Base-by-base conservation (phyloP, 2,797 vertebrate genomes). In the Morelia viridis region DNA sequence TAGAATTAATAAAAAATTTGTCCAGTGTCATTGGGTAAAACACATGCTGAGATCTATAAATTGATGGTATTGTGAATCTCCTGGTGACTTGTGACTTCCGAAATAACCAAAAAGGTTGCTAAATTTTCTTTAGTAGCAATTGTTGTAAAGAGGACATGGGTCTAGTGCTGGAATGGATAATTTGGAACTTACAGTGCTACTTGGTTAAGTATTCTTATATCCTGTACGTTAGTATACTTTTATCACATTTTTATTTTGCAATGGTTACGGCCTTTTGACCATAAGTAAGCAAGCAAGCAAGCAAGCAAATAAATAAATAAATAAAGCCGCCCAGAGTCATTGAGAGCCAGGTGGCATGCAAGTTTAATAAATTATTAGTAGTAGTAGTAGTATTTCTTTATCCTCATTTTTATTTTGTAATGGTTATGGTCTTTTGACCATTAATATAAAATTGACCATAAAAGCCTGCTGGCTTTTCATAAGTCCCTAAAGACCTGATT, bases 21-120 rank as follows among this genome's bases (percentile, higher is more conserved):
- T 76, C 91, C 89, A 90, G 76, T 22, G 53, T 61, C 88, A 68
- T 12, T 94, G 68, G n/a, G 61, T 0, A 17, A 83, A 87, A 76
- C 22, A 83, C 31, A 0, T 89, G 2, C 92, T 94, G 35, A 88
- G 53, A 68, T 31, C 89, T 92, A 46, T 5, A 90, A 31, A 57
- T 65, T 50, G 85, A 0, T 94, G 92, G 19, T 65, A 89, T 46
- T 15, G 0, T 56, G 62, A 35, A 3, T 90, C 1, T 84, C 62
- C 61, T 56, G 41, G 83, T 92, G 60, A 35, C 50, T 53, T 53
- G 50, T 53, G 50, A 53, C 50, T 53, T 53, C 50, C 6, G 50
- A 80, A 80, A 80, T 46, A 46, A 46, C 71, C 71, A 22, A 9
- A 80, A 46, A 80, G 19, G 19, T 80, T 80, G 71, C 19, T 80